phyloP scores from a whole-genome alignment of 2,888 invertebrate species.

The Mythimna albipuncta region DNA sequence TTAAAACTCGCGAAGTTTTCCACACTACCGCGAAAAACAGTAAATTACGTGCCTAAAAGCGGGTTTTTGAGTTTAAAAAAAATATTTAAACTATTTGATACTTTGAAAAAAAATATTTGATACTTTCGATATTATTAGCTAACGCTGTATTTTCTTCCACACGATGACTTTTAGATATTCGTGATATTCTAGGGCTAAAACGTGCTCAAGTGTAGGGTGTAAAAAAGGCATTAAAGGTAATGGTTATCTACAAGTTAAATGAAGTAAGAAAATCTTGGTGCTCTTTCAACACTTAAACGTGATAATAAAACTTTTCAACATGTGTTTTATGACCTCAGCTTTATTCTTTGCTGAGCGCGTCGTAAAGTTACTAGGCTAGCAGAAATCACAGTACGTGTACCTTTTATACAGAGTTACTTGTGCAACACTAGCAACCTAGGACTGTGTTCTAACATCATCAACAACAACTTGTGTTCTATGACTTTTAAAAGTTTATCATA shows the following conservation, averaged over 20 bases:
- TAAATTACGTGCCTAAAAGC: too few species aligned
- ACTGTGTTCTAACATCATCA: too few species aligned
- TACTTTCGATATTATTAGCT: constrained; percentile 8
- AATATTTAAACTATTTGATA: neutral
- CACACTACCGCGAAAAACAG: too few species aligned
- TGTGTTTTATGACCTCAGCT: neutral
- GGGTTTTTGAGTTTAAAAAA: too few species aligned
- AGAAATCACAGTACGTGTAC: constrained; percentile 7
- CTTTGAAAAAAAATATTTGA: constrained; percentile 5
- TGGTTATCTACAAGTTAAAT: neutral
- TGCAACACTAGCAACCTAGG: too few species aligned
- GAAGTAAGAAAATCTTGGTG: neutral
- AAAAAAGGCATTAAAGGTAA: neutral
- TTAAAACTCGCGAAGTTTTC: too few species aligned
- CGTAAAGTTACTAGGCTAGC: neutral
- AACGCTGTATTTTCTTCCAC: neutral
- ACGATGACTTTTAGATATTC: constrained; percentile 5
- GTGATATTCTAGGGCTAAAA: neutral
- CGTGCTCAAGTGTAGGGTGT: constrained; percentile 12
- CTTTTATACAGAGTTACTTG: neutral
- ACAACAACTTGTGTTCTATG: too few species aligned
- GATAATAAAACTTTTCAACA: neutral
- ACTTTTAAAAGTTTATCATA: too few species aligned
- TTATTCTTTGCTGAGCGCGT: neutral
- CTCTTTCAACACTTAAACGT: constrained; percentile 8